Percentiles rank a stretch among this genome's conserved stretches.
These are phyloP conservation scores for Limenitis camilla DNA, from an alignment of 2,888 invertebrate genomes.

Conservation along the genomic window DNA sequence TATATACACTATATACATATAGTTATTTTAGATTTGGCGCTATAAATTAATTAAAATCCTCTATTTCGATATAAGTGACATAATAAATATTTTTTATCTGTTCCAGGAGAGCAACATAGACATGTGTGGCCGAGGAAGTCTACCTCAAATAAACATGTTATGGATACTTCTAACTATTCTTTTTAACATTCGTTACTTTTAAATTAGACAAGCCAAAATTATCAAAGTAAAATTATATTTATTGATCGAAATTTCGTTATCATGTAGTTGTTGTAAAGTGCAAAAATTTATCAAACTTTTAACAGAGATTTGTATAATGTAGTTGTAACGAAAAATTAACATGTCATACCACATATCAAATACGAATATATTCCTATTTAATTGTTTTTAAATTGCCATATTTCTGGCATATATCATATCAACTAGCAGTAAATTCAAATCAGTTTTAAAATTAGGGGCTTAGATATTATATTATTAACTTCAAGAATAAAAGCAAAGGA, in stretches of 20 bases:
- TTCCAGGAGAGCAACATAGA: constrained; percentile 80
- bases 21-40: too few species aligned
- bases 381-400: constrained; percentile 41
- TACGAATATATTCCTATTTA: constrained; percentile 27
- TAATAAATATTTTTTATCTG: constrained; percentile 11
- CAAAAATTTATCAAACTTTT: background rate
- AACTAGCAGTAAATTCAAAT: constrained; percentile 11
- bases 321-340: constrained; percentile 3
- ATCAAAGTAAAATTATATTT: background rate
- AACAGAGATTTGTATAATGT: background rate
- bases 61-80: too few species aligned
- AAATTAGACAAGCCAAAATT: constrained; percentile 12
- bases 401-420: constrained; percentile 36
- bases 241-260: constrained; percentile 3
- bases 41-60: too few species aligned
- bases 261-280: background rate
- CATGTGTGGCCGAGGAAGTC: constrained; percentile 75
- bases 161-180: constrained; percentile 32
- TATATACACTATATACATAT: too few species aligned
- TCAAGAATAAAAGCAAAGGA: background rate
- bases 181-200: constrained; percentile 29
- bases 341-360: constrained; percentile 22
- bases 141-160: constrained; percentile 27
- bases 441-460: background rate
- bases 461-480: constrained; percentile 8